Percentiles rank a stretch among this genome's conserved stretches.
These are phyloP conservation scores for Pteruthius melanotis DNA, from an alignment of 2,113 vertebrate species.

Conservation along the genomic window DNA sequence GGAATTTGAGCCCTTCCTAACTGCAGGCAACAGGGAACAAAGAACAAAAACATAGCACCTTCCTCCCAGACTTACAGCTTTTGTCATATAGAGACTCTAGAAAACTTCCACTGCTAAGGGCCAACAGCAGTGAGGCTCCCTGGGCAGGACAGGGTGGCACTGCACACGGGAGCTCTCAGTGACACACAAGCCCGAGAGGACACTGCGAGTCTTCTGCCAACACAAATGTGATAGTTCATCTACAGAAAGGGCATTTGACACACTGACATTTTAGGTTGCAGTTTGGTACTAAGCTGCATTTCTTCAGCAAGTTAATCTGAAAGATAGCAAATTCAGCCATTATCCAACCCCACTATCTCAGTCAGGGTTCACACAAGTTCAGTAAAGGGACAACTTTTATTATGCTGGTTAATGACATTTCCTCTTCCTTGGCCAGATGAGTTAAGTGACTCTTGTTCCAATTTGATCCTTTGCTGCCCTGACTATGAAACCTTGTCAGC, in stretches of 20 bases:
- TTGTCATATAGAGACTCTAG: not conserved
- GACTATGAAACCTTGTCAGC: not conserved
- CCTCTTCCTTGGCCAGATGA: not conserved
- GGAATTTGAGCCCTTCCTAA: not conserved
- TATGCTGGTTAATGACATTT: not conserved
- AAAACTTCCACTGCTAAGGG: not conserved
- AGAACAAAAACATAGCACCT: not conserved
- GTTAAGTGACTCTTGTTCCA: not conserved
- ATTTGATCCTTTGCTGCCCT: not conserved
- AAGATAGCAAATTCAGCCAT: not conserved
- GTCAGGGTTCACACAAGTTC: not conserved
- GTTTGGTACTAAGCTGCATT: not conserved
- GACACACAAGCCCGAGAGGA: fast-evolving
- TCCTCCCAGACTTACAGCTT: not conserved
- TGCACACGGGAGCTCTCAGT: not conserved
- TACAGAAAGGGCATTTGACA: not conserved
- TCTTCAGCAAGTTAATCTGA: not conserved
- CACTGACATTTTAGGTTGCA: not conserved
- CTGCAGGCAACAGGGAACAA: not conserved
- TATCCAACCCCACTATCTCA: not conserved
- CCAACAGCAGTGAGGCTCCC: not conserved
- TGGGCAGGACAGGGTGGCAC: not conserved
- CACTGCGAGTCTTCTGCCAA: not conserved
- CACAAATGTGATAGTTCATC: not conserved
- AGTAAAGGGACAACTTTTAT: not conserved